Conservation (phyloP, 2,888 invertebrate species). For the Tetrapedia diversipes region DNA sequence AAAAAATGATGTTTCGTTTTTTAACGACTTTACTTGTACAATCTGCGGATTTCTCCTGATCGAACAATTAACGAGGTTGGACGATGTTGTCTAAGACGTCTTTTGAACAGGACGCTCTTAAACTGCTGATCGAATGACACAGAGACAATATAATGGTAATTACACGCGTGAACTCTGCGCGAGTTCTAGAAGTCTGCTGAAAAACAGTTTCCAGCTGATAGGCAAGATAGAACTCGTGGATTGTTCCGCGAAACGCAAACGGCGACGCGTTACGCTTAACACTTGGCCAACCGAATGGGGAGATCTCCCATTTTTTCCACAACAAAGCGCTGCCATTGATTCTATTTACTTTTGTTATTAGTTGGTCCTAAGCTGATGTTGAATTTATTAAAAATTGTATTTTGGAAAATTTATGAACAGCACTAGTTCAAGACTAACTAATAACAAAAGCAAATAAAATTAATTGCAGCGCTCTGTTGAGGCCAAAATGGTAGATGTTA, state of each 20-base stretch:
- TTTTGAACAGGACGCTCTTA: slow-evolving; percentile 45
- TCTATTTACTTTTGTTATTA: no score
- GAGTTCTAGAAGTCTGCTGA: slow-evolving; percentile 18
- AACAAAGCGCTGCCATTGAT: no score
- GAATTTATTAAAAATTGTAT: no score
- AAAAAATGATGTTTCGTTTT: not conserved
- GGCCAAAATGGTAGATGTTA: no score
- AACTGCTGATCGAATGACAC: slow-evolving; percentile 72
- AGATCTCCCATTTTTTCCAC: no score
- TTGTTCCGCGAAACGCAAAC: slow-evolving; percentile 27
- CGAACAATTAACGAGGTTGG: slow-evolving; percentile 17
- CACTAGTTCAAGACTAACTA: no score
- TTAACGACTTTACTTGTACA: slow-evolving; percentile 2
- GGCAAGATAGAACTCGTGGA: slow-evolving; percentile 7
- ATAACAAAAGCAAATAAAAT: no score
- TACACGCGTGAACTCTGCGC: slow-evolving; percentile 33
- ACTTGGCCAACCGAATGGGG: no score
- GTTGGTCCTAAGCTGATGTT: no score
- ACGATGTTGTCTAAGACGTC: slow-evolving; percentile 39
- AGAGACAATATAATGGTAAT: slow-evolving; percentile 69
- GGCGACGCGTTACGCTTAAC: no score
- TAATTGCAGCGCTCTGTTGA: no score
- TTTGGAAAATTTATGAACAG: no score
- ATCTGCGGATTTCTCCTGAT: not conserved
- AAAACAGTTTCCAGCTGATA: not conserved